A percentile compares a stretch with the other conserved stretches of the same genome.
Conservation (phyloP, 1,140 invertebrate genomes). For the Trichogramma pretiosum region DNA sequence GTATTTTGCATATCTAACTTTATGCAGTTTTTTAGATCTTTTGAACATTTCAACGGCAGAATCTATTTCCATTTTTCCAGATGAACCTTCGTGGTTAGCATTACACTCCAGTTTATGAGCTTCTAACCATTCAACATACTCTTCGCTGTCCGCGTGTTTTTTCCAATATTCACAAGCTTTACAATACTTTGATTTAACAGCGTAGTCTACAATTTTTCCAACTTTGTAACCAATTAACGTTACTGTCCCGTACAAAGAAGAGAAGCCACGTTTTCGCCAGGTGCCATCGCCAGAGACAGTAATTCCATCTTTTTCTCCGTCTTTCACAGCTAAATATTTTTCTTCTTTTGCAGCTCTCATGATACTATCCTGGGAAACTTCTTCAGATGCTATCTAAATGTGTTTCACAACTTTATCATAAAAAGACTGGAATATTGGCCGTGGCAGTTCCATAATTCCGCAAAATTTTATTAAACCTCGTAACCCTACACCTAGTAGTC, state of each 20-base stretch:
- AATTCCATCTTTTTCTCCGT: neutral
- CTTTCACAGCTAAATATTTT: neutral
- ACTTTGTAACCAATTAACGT: neutral
- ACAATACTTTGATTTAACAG: neutral
- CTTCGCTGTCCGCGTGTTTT: neutral
- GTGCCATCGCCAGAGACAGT: constrained; percentile 4
- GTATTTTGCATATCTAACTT: neutral
- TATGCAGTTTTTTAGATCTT: neutral
- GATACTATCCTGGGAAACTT: neutral
- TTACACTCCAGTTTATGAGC: neutral
- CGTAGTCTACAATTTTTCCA: neutral
- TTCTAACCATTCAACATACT: neutral
- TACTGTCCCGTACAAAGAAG: neutral
- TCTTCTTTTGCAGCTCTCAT: neutral
- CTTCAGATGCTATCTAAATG: neutral
- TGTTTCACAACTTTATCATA: neutral
- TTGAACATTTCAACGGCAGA: neutral
- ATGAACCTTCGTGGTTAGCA: constrained; percentile 6
- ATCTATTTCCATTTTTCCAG: neutral
- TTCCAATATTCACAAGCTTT: constrained; percentile 1
- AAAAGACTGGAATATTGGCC: constrained; percentile 14
- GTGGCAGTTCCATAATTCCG: constrained; percentile 16
- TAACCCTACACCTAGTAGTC: constrained; percentile 12
- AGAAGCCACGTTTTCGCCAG: constrained; percentile 2
- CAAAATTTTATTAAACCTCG: constrained; percentile 20